Base-by-base conservation (phyloP, 37 sponge, comb jelly and placozoan species). In the Bolinopsis microptera region DNA sequence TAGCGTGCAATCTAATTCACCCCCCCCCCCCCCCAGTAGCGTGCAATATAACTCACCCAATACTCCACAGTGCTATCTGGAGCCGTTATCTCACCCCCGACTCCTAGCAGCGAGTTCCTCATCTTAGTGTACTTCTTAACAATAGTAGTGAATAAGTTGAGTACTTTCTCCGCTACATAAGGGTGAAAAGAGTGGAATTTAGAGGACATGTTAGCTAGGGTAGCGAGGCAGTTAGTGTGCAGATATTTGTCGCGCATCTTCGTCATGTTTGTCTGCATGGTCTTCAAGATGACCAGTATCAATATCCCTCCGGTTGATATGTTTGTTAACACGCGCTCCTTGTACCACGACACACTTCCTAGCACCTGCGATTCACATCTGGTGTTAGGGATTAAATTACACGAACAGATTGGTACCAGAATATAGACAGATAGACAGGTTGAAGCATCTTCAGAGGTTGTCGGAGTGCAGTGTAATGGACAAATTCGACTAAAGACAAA, bases 221-320 rank as follows among this genome's bases (percentile, higher is more conserved):
- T 96, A 80, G 99, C 99, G 67, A 97, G 94, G 83, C 97, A 98
- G 93, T 98, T 98, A 70, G 97, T 97, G 95, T 98, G 99, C 24
- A 98, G 95, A 69, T 96, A 98, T 93, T 38, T 69, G 72, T 69
- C 74, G 80, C 97, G 94, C 48, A 98, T 93, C 22, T 96, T 96
- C n/a, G 97, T 48, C 38, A 98, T 97, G 94, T 98, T 98, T 68
- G 93, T 92, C 92, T 96, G 97, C 0, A 98, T 93, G 5, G 97
- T 96, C 33, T 95, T 94, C 30, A 98, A 72, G 33, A 97, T 94
- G 0, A 96, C 95, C 41, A 98, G 92, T 1, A 97, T 94, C 92
- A 98, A 93, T 22, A 98, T 39, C 35, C 97, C 96, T 24, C 99
- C 99, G 16, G 96, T 83, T 1, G 97, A 92, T 31, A 97, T 94